These are phyloP conservation scores for Hydropotes inermis DNA, from an alignment of 2,113 vertebrate species.

Conservation along the genomic window DNA sequence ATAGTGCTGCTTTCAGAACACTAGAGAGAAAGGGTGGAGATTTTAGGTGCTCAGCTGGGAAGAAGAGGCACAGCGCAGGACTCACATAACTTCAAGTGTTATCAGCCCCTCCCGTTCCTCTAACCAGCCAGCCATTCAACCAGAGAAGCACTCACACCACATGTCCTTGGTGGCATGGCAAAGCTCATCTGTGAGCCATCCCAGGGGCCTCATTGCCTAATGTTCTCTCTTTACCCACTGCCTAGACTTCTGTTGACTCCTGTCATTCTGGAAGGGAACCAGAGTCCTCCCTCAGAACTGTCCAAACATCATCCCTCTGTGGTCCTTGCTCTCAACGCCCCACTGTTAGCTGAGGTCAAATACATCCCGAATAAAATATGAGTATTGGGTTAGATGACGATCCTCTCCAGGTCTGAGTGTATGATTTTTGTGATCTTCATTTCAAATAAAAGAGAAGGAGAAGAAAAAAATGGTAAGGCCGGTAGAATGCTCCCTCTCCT, in stretches of 20 bases:
- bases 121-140: not conserved
- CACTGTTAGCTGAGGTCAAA: not conserved
- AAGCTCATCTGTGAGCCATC: not conserved
- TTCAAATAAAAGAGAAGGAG: not conserved
- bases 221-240: not conserved
- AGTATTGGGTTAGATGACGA: not conserved
- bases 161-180: not conserved
- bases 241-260: not conserved
- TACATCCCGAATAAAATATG: not conserved
- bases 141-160: not conserved
- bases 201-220: not conserved
- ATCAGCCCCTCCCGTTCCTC: not conserved
- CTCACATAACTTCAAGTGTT: not conserved
- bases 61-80: constrained; percentile 34
- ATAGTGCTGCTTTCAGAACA: constrained; percentile 56
- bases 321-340: not conserved
- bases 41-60: not conserved
- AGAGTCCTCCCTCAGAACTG: not conserved
- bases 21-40: not conserved
- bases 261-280: not conserved
- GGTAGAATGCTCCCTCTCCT: not conserved
- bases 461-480: not conserved
- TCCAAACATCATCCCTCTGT: not conserved
- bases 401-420: not conserved
- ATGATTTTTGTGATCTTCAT: not conserved